These are phyloP conservation scores for Lerista edwardsae DNA, from an alignment of 2,797 vertebrate genomes.

Conservation along the genomic window DNA sequence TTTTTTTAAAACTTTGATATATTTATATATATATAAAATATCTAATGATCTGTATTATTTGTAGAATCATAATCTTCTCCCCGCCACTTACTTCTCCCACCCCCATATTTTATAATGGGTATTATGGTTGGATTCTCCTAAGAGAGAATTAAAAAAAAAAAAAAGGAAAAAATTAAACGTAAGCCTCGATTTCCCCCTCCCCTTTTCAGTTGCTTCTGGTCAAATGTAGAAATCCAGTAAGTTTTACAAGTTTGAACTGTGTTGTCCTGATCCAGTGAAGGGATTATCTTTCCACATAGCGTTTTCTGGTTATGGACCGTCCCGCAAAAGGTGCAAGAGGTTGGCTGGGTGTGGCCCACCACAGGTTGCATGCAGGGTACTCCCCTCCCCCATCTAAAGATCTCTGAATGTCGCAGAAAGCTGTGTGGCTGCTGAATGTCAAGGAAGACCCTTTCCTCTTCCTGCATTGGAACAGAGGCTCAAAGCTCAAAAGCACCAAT, in stretches of 20 bases:
- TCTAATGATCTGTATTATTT: constrained; percentile 61
- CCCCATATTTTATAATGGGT: constrained; percentile 36
- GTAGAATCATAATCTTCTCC: constrained; percentile 54
- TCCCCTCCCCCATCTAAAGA: not conserved
- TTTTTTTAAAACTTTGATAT: constrained; percentile 53
- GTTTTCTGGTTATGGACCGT: not conserved
- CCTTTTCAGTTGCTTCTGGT: constrained; percentile 48
- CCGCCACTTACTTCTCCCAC: not conserved
- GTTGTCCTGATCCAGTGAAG: not conserved
- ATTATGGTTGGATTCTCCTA: constrained; percentile 43
- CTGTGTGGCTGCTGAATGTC: not conserved
- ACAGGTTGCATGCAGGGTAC: too few relatives aligned
- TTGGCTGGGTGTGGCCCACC: not conserved
- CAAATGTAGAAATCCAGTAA: constrained; percentile 64
- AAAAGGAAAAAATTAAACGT: constrained; percentile 46
- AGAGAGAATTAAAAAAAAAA: constrained; percentile 56
- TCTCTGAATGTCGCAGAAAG: not conserved
- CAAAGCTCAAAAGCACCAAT: not conserved
- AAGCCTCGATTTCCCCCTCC: constrained; percentile 63
- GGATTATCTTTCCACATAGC: not conserved
- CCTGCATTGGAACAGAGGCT: not conserved
- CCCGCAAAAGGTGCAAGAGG: not conserved
- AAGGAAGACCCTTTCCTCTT: constrained; percentile 49
- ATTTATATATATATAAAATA: constrained; percentile 63
- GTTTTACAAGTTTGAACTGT: constrained; percentile 69